Percentiles rank a stretch among this genome's conserved stretches.
phyloP scores from a whole-genome alignment of 1,140 invertebrate species.

The Orius insidiosus region DNA sequence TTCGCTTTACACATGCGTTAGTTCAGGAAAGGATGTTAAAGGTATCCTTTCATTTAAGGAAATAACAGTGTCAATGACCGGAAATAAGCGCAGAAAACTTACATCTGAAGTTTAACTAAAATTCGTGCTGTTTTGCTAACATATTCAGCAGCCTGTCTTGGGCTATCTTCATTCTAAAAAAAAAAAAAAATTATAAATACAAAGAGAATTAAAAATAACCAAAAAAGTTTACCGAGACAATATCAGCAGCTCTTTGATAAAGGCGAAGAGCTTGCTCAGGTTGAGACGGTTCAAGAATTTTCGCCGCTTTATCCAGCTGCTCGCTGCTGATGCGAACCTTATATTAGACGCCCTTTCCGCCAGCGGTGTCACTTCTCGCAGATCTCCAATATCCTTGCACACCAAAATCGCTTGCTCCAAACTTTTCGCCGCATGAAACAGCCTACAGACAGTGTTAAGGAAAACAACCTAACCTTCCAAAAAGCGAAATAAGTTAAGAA shows the following conservation, averaged over 20 bases:
- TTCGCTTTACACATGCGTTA: too few relatives aligned
- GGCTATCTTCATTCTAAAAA: constrained; percentile 64
- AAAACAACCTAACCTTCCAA: too few relatives aligned
- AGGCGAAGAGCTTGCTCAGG: constrained; percentile 66
- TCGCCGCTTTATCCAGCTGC: constrained; percentile 81
- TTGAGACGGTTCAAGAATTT: constrained; percentile 62
- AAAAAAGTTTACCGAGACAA: constrained; percentile 57
- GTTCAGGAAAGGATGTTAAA: too few relatives aligned
- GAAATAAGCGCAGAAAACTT: constrained; percentile 22
- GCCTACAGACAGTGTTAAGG: constrained; percentile 31
- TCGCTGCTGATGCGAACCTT: constrained; percentile 81
- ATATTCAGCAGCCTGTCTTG: constrained; percentile 71
- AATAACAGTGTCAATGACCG: too few relatives aligned
- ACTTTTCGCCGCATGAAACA: constrained; percentile 73
- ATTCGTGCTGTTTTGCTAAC: constrained; percentile 68
- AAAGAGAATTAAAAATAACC: background rate
- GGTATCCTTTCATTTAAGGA: too few relatives aligned
- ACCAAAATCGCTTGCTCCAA: constrained; percentile 55
- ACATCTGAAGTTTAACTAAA: constrained; percentile 60
- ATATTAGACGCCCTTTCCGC: constrained; percentile 62
- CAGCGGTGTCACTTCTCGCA: constrained; percentile 50
- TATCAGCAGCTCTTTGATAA: constrained; percentile 69
- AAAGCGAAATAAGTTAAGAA: too few relatives aligned
- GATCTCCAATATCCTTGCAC: constrained; percentile 60
- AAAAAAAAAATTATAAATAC: constrained; percentile 15